These are phyloP conservation scores for Hoplodrina blanda DNA, from an alignment of 2,888 invertebrate species.

Conservation along the genomic window DNA sequence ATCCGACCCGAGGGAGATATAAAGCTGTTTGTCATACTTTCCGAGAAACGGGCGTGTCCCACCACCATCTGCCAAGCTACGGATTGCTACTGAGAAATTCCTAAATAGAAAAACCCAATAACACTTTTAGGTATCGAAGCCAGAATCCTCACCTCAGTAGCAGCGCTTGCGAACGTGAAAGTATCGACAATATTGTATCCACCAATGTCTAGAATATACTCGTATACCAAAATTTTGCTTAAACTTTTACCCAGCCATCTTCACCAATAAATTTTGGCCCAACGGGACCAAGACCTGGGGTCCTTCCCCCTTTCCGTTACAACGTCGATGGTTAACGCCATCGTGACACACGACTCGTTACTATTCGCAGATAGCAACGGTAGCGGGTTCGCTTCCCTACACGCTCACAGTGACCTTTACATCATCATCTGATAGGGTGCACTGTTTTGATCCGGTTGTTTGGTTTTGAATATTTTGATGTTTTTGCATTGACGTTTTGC, in stretches of 20 bases:
- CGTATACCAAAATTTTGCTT: neutral
- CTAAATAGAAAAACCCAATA: too few species aligned
- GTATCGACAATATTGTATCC: neutral
- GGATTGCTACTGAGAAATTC: too few species aligned
- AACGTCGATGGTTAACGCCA: constrained; percentile 60
- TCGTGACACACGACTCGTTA: constrained; percentile 68
- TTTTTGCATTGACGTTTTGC: neutral
- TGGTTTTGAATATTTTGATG: constrained; percentile 24
- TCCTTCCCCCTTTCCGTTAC: constrained; percentile 57
- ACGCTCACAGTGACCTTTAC: constrained; percentile 67
- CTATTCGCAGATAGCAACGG: constrained; percentile 65
- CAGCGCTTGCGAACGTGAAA: too few species aligned
- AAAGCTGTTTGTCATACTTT: too few species aligned
- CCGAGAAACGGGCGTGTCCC: too few species aligned
- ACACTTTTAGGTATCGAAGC: too few species aligned
- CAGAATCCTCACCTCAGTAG: too few species aligned
- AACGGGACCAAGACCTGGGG: constrained; percentile 50
- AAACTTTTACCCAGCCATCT: constrained; percentile 19
- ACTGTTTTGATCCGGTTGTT: constrained; percentile 45
- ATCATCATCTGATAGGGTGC: constrained; percentile 66
- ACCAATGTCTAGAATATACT: neutral
- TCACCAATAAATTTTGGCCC: constrained; percentile 35
- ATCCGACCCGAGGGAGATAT: too few species aligned
- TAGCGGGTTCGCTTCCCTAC: constrained; percentile 65
- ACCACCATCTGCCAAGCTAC: too few species aligned